Evolutionary conservation across 2,113 vertebrate species (phyloP), one percentile per base, ranked within the genome.

Genomic region (Micronycteris hirsuta): DNA sequence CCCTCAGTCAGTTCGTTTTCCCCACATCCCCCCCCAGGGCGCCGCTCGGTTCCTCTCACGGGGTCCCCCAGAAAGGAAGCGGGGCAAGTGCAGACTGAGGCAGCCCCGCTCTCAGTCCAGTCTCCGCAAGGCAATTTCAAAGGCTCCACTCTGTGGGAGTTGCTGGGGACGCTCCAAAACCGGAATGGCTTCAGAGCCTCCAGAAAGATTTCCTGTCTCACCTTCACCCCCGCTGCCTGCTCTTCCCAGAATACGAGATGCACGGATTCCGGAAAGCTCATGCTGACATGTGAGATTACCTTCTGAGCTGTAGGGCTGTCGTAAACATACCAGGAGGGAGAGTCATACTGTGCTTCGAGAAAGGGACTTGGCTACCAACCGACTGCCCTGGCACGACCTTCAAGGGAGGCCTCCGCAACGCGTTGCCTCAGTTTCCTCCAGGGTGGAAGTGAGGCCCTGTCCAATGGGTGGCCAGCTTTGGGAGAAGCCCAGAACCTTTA

Each of bases 131-230:
- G 92, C 61, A 43, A 58, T 78, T 85, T 77, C 56, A 95, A 92
- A 83, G 49, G 82, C 67, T 86, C 24, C 3, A 71, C 47, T 90
- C 87, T 67, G 81, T 94, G 95, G 95, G 92, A 88, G 95, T 78
- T 89, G 54, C 89, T 96, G 96, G 95, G 96, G 74, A 77, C 0
- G 9, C 91, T 97, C 96, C 94, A 92, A 96, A 94, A 47, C 94
- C 70, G 43, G 95, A 97, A 95, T 68, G 93, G 94, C 95, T 91
- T 68, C 91, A 31, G 95, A 89, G 86, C 86, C 74, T 97, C 61
- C 54, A 86, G 43, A 91, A 74, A 67, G 82, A 95, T 93, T 97
- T 98, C 96, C 96, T 93, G 91, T 82, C 93, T 96, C 93, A 95
- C 91, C 97, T 95, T 96, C 97, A 96, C 80, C 82, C 93, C 93